These are phyloP conservation scores for Phrynocephalus vlangalii DNA, from an alignment of 2,797 vertebrate genomes.

Conservation along the genomic window DNA sequence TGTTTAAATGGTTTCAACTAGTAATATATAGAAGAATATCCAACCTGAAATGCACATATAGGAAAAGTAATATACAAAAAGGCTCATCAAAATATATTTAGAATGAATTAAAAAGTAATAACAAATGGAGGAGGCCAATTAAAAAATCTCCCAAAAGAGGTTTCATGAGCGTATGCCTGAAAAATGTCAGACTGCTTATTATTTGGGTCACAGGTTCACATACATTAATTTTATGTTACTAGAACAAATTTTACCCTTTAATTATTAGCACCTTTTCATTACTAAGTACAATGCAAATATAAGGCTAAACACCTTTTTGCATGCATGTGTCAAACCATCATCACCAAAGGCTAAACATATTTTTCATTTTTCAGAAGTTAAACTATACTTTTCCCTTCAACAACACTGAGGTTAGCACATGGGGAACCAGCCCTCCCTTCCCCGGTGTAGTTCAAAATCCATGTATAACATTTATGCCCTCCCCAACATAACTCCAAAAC, in stretches of 20 bases:
- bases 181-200: neutral
- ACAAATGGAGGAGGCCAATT: neutral
- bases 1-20: neutral
- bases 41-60: neutral
- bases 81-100: neutral
- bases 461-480: too few species aligned
- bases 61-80: neutral
- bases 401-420: too few species aligned
- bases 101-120: neutral
- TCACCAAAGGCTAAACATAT: neutral
- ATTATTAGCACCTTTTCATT: neutral
- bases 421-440: too few species aligned
- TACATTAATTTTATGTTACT: neutral
- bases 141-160: neutral
- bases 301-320: neutral
- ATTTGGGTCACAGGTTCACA: neutral
- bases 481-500: too few species aligned
- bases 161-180: neutral
- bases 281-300: neutral
- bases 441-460: too few species aligned
- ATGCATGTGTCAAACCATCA: neutral
- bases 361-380: neutral
- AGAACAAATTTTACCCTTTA: neutral
- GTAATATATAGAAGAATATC: neutral
- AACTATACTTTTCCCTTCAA: neutral